Evolutionary conservation across 2,888 invertebrate genomes (phyloP), one percentile per base, ranked within the genome.

Genomic region (Rhorus exstirpatorius): DNA sequence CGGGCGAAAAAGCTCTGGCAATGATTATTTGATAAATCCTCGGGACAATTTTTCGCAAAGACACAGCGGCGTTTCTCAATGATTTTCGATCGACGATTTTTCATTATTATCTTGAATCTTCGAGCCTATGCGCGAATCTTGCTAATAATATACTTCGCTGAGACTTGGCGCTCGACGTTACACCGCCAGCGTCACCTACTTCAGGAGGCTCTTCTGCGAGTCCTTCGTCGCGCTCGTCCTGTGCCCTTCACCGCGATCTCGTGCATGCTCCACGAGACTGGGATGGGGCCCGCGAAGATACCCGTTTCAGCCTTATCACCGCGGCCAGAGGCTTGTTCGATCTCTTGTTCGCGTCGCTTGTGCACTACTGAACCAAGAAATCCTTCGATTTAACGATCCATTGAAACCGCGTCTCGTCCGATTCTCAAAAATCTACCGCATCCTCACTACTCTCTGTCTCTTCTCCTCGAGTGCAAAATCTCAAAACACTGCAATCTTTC

Each of bases 151-250:
- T 75, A 26, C 19, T 55, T 82, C 58, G 65, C 46, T 71, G 70
- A 41, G 19, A 70, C 46, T 60, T 65, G 82, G 75, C 79, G 58
- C 79, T 79, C 65, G n/a, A n/a, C 55, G 75, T 53, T 67, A 65
- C 82, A 65, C 82, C 82, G 58, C 79, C 82, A 75, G 70, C 78
- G 72, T 67, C 81, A 78, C 82, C 79, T 82, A 67, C 79, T 82
- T 82, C 82, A 82, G 74, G 78, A 78, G 10, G 79, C 79, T 85
- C 87, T 85, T 84, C 86, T 74, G 60, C 87, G 85, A 84, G 84
- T 85, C 84, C 84, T 86, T 80, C 87, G 83, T 75, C 86, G 83
- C 55, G 80, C 84, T 84, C 86, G 83, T 78, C 84, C 82, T 83
- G 84, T 83, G 68, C 84, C 79, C 65, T 82, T 79, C 71, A 75